A percentile compares a stretch with the other conserved stretches of the same genome.
These are phyloP conservation scores for Physeter macrocephalus DNA, from an alignment of 2,113 vertebrate genomes.

Conservation along the genomic window DNA sequence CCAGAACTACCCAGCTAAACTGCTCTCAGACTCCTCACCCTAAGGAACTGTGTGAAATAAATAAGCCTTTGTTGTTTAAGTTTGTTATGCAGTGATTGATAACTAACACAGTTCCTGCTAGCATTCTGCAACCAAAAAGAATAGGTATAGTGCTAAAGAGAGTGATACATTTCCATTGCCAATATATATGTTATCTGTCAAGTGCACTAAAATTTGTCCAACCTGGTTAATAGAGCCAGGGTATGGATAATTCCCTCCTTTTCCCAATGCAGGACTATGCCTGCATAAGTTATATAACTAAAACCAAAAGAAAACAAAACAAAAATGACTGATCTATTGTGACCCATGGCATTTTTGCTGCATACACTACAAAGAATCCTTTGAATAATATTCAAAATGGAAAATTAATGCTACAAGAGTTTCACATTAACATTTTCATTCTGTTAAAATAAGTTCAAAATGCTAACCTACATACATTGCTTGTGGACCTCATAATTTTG, in stretches of 20 bases:
- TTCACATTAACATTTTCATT: background rate
- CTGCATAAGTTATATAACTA: background rate
- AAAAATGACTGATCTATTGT: background rate
- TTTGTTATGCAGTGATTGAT: background rate
- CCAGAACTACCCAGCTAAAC: background rate
- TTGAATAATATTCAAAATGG: background rate
- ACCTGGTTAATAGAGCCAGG: background rate
- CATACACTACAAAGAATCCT: background rate
- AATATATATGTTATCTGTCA: background rate
- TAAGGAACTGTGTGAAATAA: background rate
- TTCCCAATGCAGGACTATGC: background rate
- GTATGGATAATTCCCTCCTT: background rate
- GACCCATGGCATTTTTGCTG: background rate
- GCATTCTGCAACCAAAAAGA: background rate
- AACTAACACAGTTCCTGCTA: background rate
- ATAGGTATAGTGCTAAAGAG: background rate
- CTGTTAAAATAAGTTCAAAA: background rate
- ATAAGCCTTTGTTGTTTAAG: background rate
- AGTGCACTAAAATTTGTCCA: background rate
- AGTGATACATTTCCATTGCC: background rate
- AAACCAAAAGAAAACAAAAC: background rate
- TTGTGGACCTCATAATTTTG: background rate
- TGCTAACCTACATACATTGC: background rate
- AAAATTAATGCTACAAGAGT: background rate
- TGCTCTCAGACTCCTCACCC: background rate